phyloP scores from a whole-genome alignment of 2,888 invertebrate genomes.

The Ametastegia equiseti region DNA sequence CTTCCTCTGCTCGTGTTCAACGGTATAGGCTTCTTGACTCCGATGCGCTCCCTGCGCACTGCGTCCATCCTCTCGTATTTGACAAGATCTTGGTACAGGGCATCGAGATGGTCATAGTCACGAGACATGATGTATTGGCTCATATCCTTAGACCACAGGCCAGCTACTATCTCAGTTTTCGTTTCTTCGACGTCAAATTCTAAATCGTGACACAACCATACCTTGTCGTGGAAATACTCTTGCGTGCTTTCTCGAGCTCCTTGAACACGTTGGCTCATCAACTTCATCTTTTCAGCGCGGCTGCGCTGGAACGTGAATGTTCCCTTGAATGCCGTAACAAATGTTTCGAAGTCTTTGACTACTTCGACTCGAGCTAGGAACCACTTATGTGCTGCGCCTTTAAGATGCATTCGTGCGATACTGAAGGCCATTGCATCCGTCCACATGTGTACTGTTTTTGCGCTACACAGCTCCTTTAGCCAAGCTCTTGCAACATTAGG shows the following conservation, averaged over 20 bases:
- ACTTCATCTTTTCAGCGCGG: constrained; percentile 36
- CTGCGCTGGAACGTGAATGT: constrained; percentile 5
- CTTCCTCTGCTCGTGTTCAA: too few relatives aligned
- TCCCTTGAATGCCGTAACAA: not conserved
- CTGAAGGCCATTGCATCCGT: constrained; percentile 14
- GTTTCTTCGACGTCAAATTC: constrained; percentile 38
- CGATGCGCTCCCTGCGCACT: constrained; percentile 4
- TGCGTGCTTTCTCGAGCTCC: constrained; percentile 28
- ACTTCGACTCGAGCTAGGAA: not conserved
- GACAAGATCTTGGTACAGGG: constrained; percentile 49
- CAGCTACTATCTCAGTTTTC: constrained; percentile 47
- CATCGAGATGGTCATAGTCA: constrained; percentile 36
- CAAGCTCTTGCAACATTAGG: constrained; percentile 27
- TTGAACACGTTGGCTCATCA: constrained; percentile 51
- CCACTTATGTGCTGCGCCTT: constrained; percentile 33
- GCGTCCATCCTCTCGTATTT: constrained; percentile 13
- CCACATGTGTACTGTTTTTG: constrained; percentile 20
- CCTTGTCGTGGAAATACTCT: constrained; percentile 51
- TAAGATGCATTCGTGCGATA: constrained; percentile 27
- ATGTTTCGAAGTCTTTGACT: constrained; percentile 12
- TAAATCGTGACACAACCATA: constrained; percentile 48
- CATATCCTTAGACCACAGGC: constrained; percentile 49
- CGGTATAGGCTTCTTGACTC: not conserved
- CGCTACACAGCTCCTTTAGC: constrained; percentile 16
- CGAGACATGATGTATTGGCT: constrained; percentile 39